Evolutionary conservation across 2,888 invertebrate genomes (phyloP), one percentile per base, ranked within the genome.

Genomic region (Macrosiphum euphorbiae): DNA sequence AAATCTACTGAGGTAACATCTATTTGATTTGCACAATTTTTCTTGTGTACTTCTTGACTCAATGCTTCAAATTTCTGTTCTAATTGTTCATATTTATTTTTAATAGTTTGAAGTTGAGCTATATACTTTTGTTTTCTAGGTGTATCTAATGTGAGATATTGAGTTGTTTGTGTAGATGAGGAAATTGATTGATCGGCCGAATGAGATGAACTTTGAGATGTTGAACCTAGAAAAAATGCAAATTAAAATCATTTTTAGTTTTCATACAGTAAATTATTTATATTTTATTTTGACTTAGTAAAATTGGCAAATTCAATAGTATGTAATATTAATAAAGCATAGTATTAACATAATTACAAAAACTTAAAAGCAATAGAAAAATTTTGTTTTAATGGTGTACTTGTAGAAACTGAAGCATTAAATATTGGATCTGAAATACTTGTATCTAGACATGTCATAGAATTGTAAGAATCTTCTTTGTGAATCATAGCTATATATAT

Each of bases 151-250:
- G 55, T 26, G 11, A 88, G 88, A 55, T 16, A 13, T 58, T 88
- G 55, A 58, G 88, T 35, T 20, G 58, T 88, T 88, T 88, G 55
- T n/a, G 35, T 58, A 26, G 88, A 55, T 41, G 88, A 58, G 24
- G 55, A 58, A 50, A 4, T 16, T 16, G 87, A 87, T 28, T 50
- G 55, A 55, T 55, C 55, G 24, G 55, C 20, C 24, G 7, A 55
- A 55, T 24, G 13, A 47, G 87, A 50, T n/a, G 50, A n/a, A 50
- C n/a, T 87, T 50, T 10, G 11, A 87, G 87, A 35, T 52, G 28
- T 20, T 10, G 10, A 35, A 58, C 41, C 89, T 89, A 52, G 52
- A 52, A 52, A 52, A 52, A 52, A 52, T 52, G 41, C 24, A 58
- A 52, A 41, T 61, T 61, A 86, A 47, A 44, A 26, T 47, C 20